Base-by-base conservation (phyloP, 2,797 vertebrate genomes). In the Gymnodraco acuticeps region DNA sequence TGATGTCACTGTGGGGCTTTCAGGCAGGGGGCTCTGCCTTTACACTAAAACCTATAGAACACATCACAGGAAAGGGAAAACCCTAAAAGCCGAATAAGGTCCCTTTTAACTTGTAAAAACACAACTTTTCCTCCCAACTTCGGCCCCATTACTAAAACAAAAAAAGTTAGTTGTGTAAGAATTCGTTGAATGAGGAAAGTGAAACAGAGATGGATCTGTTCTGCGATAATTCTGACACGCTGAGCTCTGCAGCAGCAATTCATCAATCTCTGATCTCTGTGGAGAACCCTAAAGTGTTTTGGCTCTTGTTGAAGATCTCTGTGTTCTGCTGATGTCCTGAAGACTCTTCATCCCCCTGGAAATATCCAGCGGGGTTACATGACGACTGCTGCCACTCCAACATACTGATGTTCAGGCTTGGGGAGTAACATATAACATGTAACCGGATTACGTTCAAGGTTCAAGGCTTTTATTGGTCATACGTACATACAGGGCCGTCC, bases 191-290 rank as follows among this genome's bases (percentile, higher is more conserved):
- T 54, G 47, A 62, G 38, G 67, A 19, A 61, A 58, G 42, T 47
- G 42, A 69, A 59, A 42, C 4, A 7, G 20, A 48, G 61, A 69
- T 69, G 31, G n/a, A 54, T 41, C 27, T 23, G 19, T 59, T 20
- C 19, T 43, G 33, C 43, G 73, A 50, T 70, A 64, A 62, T 64
- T 65, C 68, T 58, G 62, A 66, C 31, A 1, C 14, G 10, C 48
- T 56, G 54, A 77, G 60, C 59, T 20, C 3, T 55, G 43, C 53
- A 54, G 73, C 77, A 50, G 55, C 54, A 68, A 72, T 83, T 89
- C 82, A 83, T 87, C 72, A 63, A 81, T 89, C 81, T 74, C 62
- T 51, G 52, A 83, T 84, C 85, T 78, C 81, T 31, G 51, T 50
- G 77, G 83, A 76, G 63, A 60, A 78, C 33, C 7, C 33, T 38